Percentiles rank a stretch among this genome's conserved stretches.
phyloP scores from a whole-genome alignment of 1,140 invertebrate genomes.

The Gryon sp. region DNA sequence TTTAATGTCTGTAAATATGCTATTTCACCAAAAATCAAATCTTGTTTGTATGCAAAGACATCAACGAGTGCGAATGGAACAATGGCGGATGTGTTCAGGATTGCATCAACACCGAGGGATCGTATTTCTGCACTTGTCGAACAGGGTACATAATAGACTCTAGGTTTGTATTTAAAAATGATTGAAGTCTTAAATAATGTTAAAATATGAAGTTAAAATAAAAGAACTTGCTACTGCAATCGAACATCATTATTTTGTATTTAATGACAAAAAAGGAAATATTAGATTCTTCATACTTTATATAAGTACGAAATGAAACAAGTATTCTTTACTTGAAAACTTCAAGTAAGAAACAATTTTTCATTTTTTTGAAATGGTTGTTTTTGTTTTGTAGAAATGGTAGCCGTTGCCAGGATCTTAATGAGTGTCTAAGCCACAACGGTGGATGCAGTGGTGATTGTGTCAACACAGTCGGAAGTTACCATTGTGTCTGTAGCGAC shows the following conservation, averaged over 20 bases:
- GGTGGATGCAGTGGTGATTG: conserved; percentile 79
- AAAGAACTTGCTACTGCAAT: too few relatives aligned
- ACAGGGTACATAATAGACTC: conserved; percentile 66
- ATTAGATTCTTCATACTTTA: too few relatives aligned
- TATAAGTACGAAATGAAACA: too few relatives aligned
- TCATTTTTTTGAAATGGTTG: background rate
- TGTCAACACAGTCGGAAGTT: conserved; percentile 80
- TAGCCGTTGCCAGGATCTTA: conserved; percentile 71
- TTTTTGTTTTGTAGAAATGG: conserved; percentile 62
- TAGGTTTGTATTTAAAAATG: conserved; percentile 61
- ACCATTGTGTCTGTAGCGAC: conserved; percentile 77
- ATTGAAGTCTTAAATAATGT: background rate
- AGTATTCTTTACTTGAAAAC: too few relatives aligned
- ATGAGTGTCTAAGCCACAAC: conserved; percentile 74
- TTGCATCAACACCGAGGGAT: conserved; percentile 76
- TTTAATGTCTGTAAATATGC: background rate
- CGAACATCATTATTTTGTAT: too few relatives aligned
- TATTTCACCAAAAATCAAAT: conserved; percentile 42
- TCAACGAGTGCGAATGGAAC: conserved; percentile 82
- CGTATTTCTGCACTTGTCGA: conserved; percentile 75
- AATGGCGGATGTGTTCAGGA: conserved; percentile 77
- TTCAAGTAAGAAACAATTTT: too few relatives aligned
- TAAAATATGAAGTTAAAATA: too few relatives aligned
- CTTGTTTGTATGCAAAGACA: conserved; percentile 77
- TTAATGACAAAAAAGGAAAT: too few relatives aligned